A percentile compares a stretch with the other conserved stretches of the same genome.
Evolutionary conservation across 1,140 invertebrate species (phyloP).

Genomic region (Capitella teleta): DNA sequence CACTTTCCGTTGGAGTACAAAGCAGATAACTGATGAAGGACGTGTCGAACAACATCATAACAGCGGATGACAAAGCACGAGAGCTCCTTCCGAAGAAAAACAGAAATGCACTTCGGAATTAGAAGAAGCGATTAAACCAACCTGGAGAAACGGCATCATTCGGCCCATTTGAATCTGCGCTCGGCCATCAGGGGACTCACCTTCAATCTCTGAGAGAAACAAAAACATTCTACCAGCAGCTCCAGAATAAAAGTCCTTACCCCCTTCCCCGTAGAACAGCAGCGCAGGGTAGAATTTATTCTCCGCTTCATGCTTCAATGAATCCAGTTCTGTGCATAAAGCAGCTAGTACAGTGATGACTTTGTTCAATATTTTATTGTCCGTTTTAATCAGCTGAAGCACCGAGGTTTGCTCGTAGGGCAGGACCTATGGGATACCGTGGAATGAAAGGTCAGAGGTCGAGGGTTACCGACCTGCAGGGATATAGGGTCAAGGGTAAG

Average conservation of each 20-base stretch:
- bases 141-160: conserved; percentile 50
- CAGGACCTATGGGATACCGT: conserved; percentile 22
- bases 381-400: conserved; percentile 61
- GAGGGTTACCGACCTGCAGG: conserved; percentile 46
- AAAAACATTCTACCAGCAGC: conserved; percentile 1
- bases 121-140: conserved; percentile 14
- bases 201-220: conserved; percentile 14
- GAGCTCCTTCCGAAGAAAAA: conserved; percentile 39
- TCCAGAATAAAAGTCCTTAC: conserved; percentile 6
- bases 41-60: conserved; percentile 53
- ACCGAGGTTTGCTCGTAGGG: conserved; percentile 43
- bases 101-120: background rate
- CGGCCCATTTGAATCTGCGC: conserved; percentile 45
- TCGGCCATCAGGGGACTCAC: conserved; percentile 36
- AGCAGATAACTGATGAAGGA: conserved; percentile 56
- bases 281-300: conserved; percentile 52
- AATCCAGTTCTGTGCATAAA: conserved; percentile 62
- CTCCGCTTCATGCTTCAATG: conserved; percentile 57
- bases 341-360: conserved; percentile 67
- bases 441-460: background rate
- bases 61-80: conserved; percentile 55
- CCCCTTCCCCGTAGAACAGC: conserved; percentile 54
- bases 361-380: conserved; percentile 71
- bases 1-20: conserved; percentile 40
- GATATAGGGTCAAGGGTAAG: conserved; percentile 49